phyloP scores from a whole-genome alignment of 2,888 invertebrate genomes.

The Acrobasis suavella region DNA sequence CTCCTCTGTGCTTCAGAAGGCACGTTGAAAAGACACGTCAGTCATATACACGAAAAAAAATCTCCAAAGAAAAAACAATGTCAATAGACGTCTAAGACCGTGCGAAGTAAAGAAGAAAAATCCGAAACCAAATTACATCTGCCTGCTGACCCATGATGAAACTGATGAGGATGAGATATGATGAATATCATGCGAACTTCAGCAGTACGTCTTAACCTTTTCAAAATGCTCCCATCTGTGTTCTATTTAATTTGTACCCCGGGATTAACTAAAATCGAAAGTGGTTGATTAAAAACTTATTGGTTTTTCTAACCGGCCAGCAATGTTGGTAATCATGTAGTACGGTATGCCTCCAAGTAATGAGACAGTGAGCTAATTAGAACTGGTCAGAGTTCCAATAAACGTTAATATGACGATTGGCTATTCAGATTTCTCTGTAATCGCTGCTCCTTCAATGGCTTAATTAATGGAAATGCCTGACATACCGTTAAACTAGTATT shows the following conservation, averaged over 20 bases:
- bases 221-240: neutral
- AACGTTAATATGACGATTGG: conserved; percentile 15
- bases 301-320: conserved; percentile 18
- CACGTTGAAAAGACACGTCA: no score
- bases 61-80: no score
- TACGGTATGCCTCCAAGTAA: conserved; percentile 15
- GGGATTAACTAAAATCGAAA: conserved; percentile 27
- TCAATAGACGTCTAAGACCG: no score
- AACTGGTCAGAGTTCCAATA: conserved; percentile 16
- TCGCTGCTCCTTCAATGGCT: conserved; percentile 14
- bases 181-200: no score
- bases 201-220: no score
- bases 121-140: no score
- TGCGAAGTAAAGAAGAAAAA: no score
- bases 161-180: no score
- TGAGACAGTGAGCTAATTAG: conserved; percentile 23
- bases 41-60: no score
- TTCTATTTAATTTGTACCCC: conserved; percentile 2
- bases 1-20: no score
- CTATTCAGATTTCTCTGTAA: conserved; percentile 18
- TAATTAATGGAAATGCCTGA: conserved; percentile 16
- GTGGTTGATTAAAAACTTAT: conserved; percentile 23
- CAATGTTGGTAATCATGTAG: conserved; percentile 5
- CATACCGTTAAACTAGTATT: conserved; percentile 4
- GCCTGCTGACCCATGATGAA: no score